phyloP scores from a whole-genome alignment of 2,888 invertebrate species.

The Andrena dorsata region DNA sequence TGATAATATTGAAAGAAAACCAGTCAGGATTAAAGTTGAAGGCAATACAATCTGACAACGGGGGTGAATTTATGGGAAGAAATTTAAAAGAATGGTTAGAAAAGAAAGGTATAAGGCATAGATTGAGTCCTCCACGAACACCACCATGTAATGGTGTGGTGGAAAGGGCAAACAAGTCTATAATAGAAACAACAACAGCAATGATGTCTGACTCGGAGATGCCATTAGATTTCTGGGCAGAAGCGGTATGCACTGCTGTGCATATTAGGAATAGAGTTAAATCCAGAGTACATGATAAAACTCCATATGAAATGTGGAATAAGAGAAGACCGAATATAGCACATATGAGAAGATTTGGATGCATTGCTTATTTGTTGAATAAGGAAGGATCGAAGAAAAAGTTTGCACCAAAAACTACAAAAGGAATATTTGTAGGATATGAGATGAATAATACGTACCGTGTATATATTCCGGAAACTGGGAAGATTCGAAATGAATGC shows the following conservation, averaged over 20 bases:
- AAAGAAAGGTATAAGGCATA: slow-evolving; percentile 6
- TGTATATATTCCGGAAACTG: slow-evolving; percentile 32
- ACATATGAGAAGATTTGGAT: slow-evolving; percentile 30
- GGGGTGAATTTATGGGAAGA: slow-evolving; percentile 3
- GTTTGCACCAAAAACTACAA: slow-evolving; percentile 9
- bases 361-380: slow-evolving; percentile 6
- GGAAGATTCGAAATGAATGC: slow-evolving; percentile 8
- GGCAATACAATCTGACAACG: slow-evolving; percentile 7
- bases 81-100: neutral
- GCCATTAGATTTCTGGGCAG: slow-evolving; percentile 3
- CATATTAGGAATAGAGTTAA: slow-evolving; percentile 14
- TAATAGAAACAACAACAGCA: slow-evolving; percentile 13
- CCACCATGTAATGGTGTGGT: slow-evolving; percentile 23
- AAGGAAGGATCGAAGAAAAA: neutral
- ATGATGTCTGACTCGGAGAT: slow-evolving; percentile 8
- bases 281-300: neutral
- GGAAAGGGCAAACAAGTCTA: neutral
- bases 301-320: slow-evolving; percentile 18
- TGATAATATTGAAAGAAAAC: slow-evolving; percentile 19
- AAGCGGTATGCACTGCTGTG: neutral
- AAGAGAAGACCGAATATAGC: slow-evolving; percentile 7
- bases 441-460: slow-evolving; percentile 30
- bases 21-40: neutral
- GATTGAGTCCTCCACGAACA: neutral
- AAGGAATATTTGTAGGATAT: slow-evolving; percentile 28